Conservation (phyloP, 1,140 invertebrate genomes). For the Phymorhynchus buccinoides region DNA sequence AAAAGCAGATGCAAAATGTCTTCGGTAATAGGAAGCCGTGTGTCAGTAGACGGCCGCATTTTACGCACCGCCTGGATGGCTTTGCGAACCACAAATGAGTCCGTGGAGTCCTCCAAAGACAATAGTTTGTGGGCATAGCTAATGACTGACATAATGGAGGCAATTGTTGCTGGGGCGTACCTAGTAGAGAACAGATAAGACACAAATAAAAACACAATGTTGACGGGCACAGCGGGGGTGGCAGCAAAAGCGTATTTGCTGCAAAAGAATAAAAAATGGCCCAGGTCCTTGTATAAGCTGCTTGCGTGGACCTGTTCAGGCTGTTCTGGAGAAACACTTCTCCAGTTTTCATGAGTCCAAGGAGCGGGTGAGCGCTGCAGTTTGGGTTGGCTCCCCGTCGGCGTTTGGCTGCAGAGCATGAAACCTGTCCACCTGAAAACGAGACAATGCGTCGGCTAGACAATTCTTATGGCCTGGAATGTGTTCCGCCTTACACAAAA, state of each 20-base stretch:
- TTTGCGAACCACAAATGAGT: neutral
- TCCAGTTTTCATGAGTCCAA: neutral
- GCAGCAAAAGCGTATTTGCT: neutral
- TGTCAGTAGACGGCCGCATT: no score
- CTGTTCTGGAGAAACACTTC: neutral
- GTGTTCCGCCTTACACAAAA: slow-evolving; percentile 41
- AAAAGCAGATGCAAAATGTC: no score
- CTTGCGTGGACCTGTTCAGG: neutral
- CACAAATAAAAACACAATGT: slow-evolving; percentile 31
- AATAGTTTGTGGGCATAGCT: slow-evolving; percentile 26
- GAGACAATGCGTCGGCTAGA: slow-evolving; percentile 44
- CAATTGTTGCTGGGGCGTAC: slow-evolving; percentile 20
- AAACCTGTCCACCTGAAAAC: slow-evolving; percentile 26
- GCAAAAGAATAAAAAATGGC: neutral
- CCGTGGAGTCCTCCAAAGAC: neutral
- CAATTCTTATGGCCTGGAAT: slow-evolving; percentile 37
- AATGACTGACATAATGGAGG: slow-evolving; percentile 29
- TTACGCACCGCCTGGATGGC: neutral
- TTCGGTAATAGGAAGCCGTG: no score
- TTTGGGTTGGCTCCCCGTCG: neutral
- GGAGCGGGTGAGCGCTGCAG: neutral
- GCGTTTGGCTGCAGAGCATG: slow-evolving; percentile 32
- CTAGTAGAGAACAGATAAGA: neutral
- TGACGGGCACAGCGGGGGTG: neutral
- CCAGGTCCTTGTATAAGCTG: slow-evolving; percentile 22